Evolutionary conservation across 2,888 invertebrate genomes (phyloP).

Genomic region (Conus canariensis): DNA sequence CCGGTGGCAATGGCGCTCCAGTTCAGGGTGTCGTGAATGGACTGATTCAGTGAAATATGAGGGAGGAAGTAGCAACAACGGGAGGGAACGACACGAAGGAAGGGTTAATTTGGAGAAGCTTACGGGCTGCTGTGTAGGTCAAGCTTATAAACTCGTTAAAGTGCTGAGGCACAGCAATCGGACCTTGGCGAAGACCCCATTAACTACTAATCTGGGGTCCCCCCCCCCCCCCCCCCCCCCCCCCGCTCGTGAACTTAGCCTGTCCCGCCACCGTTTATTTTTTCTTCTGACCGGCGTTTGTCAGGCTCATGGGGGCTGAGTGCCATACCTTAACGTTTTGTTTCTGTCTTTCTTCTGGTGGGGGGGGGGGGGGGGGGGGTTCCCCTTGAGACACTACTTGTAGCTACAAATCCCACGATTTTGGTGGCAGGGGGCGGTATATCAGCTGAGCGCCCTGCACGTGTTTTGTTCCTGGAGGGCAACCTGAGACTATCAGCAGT

Average conservation of each 20-base stretch:
- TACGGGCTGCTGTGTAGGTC: not conserved
- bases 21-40: no score
- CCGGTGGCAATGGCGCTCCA: no score
- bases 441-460: not conserved
- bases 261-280: not conserved
- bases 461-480: constrained; percentile 1
- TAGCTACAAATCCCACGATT: not conserved
- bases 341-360: not conserved
- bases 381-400: not conserved
- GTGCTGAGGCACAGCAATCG: not conserved
- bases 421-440: not conserved
- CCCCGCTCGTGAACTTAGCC: no score
- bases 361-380: no score
- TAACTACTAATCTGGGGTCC: not conserved
- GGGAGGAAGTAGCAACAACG: not conserved
- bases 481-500: not conserved
- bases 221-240: not conserved
- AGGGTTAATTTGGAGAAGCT: constrained; percentile 12
- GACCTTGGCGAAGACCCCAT: not conserved
- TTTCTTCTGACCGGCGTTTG: not conserved
- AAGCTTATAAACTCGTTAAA: constrained; percentile 5
- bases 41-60: not conserved
- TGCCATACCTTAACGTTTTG: not conserved
- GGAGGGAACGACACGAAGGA: not conserved
- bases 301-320: constrained; percentile 1